Base-by-base conservation (phyloP, 2,888 invertebrate genomes). In the Metacarcinus magister region DNA sequence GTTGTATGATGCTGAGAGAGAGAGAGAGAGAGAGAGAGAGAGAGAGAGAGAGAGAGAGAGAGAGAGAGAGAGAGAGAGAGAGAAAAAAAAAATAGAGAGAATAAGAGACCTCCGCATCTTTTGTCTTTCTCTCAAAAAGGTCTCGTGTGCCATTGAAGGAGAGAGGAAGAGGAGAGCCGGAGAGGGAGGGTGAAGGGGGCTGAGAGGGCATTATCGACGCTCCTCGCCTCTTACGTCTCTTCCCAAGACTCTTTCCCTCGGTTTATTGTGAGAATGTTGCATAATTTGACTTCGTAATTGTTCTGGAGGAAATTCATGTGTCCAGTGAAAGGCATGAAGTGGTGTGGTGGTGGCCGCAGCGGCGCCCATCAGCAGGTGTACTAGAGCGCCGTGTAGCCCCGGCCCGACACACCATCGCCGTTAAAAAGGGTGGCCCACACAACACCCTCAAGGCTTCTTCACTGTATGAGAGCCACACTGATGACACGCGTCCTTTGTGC, bases 1-100 rank as follows among this genome's bases (percentile, higher is more conserved):
- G 39, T 89, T 8, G 39, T 89, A 89, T 0, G 7, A 75, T n/a
- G n/a, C n/a, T n/a, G 67, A 75, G 23, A 23, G 7, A 28, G 75
- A 28, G 28, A 28, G 75, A 75, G 75, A 75, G 75, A 75, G 75
- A 75, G 75, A 75, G 75, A 75, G 75, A 75, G 75, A 75, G 75
- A 75, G 75, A 75, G 75, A 75, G 75, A 75, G 75, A 75, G 75
- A 75, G 75, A 75, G 67, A 75, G 67, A 75, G 67, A 75, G 67
- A 75, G 67, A 75, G 67, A 75, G 75, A 28, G 75, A 5, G 2
- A 5, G 75, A 28, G 75, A 28, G 1, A 3, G 75, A 23, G 75
- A 23, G 28, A 13, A 54, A 13, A 13, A 54, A 13, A 54, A 54
- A 54, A 54, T 13, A 13, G 54, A 8, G 54, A 13, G 13, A 54